Evolutionary conservation across 2,113 vertebrate species (phyloP), one percentile per base, ranked within the genome.

Genomic region (Aptenodytes forsteri): DNA sequence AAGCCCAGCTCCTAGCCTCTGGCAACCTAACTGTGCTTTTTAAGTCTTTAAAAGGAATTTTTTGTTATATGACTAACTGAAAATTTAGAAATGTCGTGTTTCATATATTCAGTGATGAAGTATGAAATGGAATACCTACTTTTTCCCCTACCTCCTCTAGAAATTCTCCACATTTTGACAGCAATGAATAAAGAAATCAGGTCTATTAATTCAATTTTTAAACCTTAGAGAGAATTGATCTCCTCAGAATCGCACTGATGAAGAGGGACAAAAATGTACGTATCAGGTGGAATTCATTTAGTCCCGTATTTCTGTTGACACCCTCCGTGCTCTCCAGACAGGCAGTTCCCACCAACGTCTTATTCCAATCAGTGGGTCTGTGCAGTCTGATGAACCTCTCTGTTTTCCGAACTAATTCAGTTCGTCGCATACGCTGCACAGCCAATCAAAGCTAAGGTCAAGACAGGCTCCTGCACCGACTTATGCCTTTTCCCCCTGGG

Each of bases 351-450:
- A 71, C 13, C 56, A 56, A 44, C 7, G 3, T 40, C 62, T 40
- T 69, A 29, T 23, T 88, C 55, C 15, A 46, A 12, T 40, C 26
- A 47, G 49, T 17, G 16, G 55, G 59, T 73, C 69, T 90, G 69
- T 69, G 52, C 79, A 36, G 30, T 36, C 73, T 83, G 77, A 77
- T 54, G 81, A 96, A 73, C 36, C 27, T 52, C 71, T 95, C 59
- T 81, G 42, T 83, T 96, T 98, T 83, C 79, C 26, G n/a, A 86
- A 81, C 38, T 91, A 96, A 82, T 94, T 96, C 93, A 78, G 87
- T 89, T 90, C 86, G 75, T 77, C 90, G 82, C 84, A 72, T 67
- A 79, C 2, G 2, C 50, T 94, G 62, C 89, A 89, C 29, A 95
- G 67, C 89, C 73, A 73, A 85, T 97, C 89, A 95, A 85, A 92